Percentiles rank a stretch among this genome's conserved stretches.
Evolutionary conservation across 2,797 vertebrate genomes (phyloP).

Genomic region (Mus minutoides): DNA sequence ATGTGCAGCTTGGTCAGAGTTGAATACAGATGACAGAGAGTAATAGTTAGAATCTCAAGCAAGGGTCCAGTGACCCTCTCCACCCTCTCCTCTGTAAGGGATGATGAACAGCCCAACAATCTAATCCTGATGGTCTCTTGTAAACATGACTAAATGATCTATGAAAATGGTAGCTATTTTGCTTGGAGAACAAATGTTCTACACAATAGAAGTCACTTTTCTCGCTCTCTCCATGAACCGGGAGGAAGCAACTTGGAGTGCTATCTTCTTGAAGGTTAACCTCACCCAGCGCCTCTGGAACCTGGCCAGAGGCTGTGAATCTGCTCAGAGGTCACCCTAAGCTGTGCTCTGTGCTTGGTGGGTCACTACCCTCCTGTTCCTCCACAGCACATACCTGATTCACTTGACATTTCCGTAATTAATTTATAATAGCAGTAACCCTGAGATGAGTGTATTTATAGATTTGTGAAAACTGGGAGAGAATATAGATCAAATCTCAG

Average conservation of each 20-base stretch:
- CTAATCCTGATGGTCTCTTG: not conserved
- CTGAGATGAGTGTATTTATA: conserved; percentile 88
- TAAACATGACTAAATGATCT: not conserved
- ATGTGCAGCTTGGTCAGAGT: not conserved
- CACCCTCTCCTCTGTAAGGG: not conserved
- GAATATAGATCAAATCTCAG: conserved; percentile 87
- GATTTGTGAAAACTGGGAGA: conserved; percentile 85
- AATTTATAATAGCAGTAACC: conserved; percentile 88
- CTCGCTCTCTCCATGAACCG: conserved; percentile 70
- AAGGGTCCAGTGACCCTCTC: not conserved
- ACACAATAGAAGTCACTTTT: conserved; percentile 58
- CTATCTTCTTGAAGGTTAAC: conserved; percentile 91
- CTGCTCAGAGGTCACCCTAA: conserved; percentile 83
- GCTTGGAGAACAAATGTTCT: not conserved
- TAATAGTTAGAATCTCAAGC: not conserved
- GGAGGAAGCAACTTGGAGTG: conserved; percentile 75
- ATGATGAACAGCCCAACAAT: not conserved
- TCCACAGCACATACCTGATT: conserved; percentile 90
- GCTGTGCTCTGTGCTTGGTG: conserved; percentile 83
- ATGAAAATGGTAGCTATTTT: not conserved
- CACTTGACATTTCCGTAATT: conserved; percentile 90
- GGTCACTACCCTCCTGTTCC: conserved; percentile 89
- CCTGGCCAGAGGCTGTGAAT: conserved; percentile 90
- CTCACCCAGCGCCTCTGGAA: conserved; percentile 83
- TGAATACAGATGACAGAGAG: not conserved